These are phyloP conservation scores for Ladona fulva DNA, from an alignment of 1,140 invertebrate species.

Conservation along the genomic window DNA sequence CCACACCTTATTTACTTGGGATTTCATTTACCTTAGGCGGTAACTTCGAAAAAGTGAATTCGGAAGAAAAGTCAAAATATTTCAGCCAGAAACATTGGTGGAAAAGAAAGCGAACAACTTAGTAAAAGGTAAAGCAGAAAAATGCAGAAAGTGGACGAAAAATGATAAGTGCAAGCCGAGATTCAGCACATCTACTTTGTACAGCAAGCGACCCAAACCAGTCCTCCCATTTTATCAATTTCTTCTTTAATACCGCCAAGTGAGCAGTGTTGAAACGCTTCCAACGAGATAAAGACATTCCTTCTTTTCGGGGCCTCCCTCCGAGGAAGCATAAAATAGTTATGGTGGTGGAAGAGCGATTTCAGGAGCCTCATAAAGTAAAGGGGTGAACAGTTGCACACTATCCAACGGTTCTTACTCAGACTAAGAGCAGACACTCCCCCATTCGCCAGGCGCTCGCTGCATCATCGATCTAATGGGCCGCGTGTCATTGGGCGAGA, in stretches of 20 bases:
- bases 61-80: too few species aligned
- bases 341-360: conserved; percentile 4
- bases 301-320: neutral
- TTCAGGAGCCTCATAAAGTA: conserved; percentile 1
- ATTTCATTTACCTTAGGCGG: too few species aligned
- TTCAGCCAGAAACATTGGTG: too few species aligned
- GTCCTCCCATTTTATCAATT: neutral
- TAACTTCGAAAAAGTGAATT: too few species aligned
- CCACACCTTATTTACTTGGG: too few species aligned
- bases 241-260: neutral
- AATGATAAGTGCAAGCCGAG: too few species aligned
- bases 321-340: neutral
- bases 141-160: too few species aligned
- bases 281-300: conserved; percentile 5
- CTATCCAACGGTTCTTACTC: neutral
- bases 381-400: neutral
- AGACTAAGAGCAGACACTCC: neutral
- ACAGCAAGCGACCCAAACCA: neutral
- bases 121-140: too few species aligned
- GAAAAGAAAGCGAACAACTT: too few species aligned
- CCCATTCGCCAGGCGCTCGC: neutral
- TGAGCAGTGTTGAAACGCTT: neutral
- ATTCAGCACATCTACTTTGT: neutral
- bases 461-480: neutral
- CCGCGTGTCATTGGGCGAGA: neutral